Evolutionary conservation across 2,888 invertebrate species (phyloP), one percentile per base, ranked within the genome.

Genomic region (Apodemia mormo): DNA sequence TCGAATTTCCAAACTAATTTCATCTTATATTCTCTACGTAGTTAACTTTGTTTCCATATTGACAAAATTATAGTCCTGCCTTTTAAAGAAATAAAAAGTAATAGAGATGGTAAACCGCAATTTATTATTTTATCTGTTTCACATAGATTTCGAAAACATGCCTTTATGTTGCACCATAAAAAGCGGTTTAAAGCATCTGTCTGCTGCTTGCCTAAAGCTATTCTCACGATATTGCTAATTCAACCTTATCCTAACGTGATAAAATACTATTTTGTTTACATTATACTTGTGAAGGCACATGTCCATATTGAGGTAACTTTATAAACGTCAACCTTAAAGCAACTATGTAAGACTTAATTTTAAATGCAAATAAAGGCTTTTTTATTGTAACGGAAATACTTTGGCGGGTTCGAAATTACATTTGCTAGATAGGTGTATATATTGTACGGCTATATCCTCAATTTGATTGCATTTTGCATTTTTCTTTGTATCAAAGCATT

Each of bases 101-200:
- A 14, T 6, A 37, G 14, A 64, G 37, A 14, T 64, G 61, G 61
- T 37, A 14, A 33, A 37, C 61, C 61, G 61, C 61, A 37, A 64
- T 64, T 33, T 37, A 64, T 14, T 37, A 64, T 64, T 64, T 64
- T 64, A 64, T 64, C 61, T 64, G 61, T 64, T 64, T 64, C 61
- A 64, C 61, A 74, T 73, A 71, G 70, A 71, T 74, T 73, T 72
- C 73, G 72, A 75, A 78, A 77, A 77, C 75, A 79, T 77, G 78
- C 76, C 75, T 73, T 73, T 73, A 68, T 73, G 73, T 73, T 76
- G 74, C 33, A 74, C 72, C 77, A 76, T 74, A 78, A 78, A 78
- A 75, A 78, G 76, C 75, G 74, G 76, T 76, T 76, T 67, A 70
- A 74, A 73, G 71, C 80, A 80, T 79, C 80, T 80, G 80, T 74